Evolutionary conservation across 2,888 invertebrate species (phyloP).

Genomic region (Parascotia fuliginaria): DNA sequence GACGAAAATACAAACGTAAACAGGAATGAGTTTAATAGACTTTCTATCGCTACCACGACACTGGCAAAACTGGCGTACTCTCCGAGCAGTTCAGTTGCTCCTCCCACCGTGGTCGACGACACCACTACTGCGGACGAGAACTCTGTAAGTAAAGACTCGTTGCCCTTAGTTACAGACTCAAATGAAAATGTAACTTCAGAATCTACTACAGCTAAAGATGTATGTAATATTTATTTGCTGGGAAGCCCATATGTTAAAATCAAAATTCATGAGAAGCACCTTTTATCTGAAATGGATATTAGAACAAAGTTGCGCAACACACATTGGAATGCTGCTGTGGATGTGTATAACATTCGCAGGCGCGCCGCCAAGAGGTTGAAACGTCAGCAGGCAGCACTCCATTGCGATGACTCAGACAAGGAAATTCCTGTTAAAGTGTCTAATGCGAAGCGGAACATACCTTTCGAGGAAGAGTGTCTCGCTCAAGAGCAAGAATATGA

Average conservation of each 20-base stretch:
- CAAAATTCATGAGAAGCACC: slow-evolving; percentile 61
- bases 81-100: too few species aligned
- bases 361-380: slow-evolving; percentile 59
- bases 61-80: too few species aligned
- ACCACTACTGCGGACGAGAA: too few species aligned
- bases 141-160: too few species aligned
- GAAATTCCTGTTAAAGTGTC: slow-evolving; percentile 73
- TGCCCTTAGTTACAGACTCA: too few species aligned
- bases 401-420: slow-evolving; percentile 49
- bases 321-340: too few species aligned
- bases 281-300: slow-evolving; percentile 70
- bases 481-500: slow-evolving; percentile 46
- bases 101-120: slow-evolving; percentile 54
- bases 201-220: slow-evolving; percentile 43
- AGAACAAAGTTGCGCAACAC: slow-evolving; percentile 39
- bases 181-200: slow-evolving; percentile 44
- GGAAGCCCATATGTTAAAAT: slow-evolving; percentile 57
- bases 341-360: slow-evolving; percentile 62
- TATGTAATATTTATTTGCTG: slow-evolving; percentile 60
- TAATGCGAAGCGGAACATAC: slow-evolving; percentile 69
- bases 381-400: slow-evolving; percentile 40
- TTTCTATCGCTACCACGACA: too few species aligned
- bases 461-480: slow-evolving; percentile 61
- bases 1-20: slow-evolving; percentile 20
- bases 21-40: background rate